Conservation (phyloP, 2,113 vertebrate genomes). For the Carettochelys insculpta region DNA sequence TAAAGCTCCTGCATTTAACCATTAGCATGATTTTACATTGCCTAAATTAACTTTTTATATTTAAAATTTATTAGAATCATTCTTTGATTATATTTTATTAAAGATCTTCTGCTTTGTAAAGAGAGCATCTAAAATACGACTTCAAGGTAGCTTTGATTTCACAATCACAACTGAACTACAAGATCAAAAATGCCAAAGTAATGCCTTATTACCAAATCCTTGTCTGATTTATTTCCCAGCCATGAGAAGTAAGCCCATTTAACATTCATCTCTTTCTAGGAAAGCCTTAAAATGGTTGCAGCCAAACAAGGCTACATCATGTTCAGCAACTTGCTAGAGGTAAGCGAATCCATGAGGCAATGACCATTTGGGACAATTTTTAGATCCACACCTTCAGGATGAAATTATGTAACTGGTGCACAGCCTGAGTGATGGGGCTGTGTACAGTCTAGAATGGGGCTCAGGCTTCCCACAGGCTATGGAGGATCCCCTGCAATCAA, state of each 20-base stretch:
- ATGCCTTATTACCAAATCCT: neutral
- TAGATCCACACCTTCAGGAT: neutral
- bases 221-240: neutral
- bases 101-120: neutral
- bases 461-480: neutral
- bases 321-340: constrained; percentile 88
- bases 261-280: constrained; percentile 62
- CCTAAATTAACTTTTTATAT: neutral
- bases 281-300: constrained; percentile 83
- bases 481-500: neutral
- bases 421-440: accelerated
- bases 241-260: neutral
- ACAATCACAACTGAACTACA: neutral
- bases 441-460: neutral
- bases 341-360: constrained; percentile 63
- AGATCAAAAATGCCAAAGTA: neutral
- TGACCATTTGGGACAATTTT: neutral
- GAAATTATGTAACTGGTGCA: neutral
- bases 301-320: constrained; percentile 79
- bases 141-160: neutral
- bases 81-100: neutral
- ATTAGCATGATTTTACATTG: neutral
- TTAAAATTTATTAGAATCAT: neutral
- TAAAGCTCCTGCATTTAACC: neutral
- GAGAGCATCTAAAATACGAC: neutral